phyloP scores from a whole-genome alignment of 2,797 vertebrate genomes.

The Neosilurus mollespiculum region DNA sequence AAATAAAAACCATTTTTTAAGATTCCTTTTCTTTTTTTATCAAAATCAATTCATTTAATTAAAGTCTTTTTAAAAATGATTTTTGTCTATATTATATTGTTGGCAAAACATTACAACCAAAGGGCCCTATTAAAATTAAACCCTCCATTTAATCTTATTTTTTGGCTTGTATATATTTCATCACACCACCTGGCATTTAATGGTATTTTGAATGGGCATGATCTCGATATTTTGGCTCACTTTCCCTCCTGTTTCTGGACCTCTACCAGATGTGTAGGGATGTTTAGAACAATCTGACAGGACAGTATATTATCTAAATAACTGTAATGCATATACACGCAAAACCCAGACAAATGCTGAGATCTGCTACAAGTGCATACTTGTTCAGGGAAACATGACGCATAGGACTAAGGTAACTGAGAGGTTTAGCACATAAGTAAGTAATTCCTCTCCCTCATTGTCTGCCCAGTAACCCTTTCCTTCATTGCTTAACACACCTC shows the following conservation, averaged over 20 bases:
- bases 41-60: neutral
- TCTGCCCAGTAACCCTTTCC: slow-evolving; percentile 14
- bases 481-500: neutral
- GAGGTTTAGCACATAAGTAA: slow-evolving; percentile 21
- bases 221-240: neutral
- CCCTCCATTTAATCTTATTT: neutral
- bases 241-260: neutral
- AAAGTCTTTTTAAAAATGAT: neutral
- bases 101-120: neutral
- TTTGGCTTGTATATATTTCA: neutral
- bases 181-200: neutral
- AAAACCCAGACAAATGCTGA: slow-evolving; percentile 20
- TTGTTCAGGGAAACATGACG: slow-evolving; percentile 27
- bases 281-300: neutral
- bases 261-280: neutral
- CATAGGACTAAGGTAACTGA: slow-evolving; percentile 33
- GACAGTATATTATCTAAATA: neutral
- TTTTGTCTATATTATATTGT: neutral
- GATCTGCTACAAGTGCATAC: slow-evolving; percentile 1
- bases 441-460: slow-evolving; percentile 31
- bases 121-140: neutral
- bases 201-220: neutral
- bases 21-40: too few species aligned
- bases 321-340: neutral
- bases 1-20: neutral